Conservation (phyloP, 2,797 vertebrate species). For the Eulemur albifrons region DNA sequence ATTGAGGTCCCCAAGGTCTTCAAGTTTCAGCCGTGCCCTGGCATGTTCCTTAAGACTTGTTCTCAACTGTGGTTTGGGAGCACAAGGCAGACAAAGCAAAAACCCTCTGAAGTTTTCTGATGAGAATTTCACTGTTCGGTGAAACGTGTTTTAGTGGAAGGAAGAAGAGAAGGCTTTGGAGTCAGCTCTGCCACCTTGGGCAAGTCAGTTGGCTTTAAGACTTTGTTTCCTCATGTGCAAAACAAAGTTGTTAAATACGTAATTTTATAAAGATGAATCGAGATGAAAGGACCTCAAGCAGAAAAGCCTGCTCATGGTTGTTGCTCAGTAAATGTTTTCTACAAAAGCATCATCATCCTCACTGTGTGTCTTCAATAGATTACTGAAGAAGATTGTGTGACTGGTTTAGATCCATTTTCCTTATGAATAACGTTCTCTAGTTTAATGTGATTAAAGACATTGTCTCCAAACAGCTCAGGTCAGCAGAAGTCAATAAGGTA, state of each 20-base stretch:
- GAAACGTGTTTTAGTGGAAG: background rate
- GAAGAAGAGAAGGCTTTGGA: background rate
- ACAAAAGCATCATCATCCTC: background rate
- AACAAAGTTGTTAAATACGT: background rate
- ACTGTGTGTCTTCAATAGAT: background rate
- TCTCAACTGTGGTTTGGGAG: background rate
- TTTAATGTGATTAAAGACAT: constrained; percentile 19
- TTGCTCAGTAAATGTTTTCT: background rate
- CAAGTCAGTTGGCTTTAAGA: background rate
- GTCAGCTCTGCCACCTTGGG: background rate
- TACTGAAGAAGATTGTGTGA: background rate
- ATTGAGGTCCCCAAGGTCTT: background rate
- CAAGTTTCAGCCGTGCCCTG: background rate
- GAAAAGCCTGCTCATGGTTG: background rate
- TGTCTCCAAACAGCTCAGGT: background rate
- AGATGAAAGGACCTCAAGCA: background rate
- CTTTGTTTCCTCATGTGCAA: constrained; percentile 16
- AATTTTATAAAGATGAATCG: background rate
- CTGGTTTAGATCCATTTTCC: background rate
- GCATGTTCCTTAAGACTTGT: background rate
- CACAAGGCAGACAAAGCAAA: background rate
- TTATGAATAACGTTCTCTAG: constrained; percentile 9
- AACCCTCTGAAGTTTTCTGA: background rate
- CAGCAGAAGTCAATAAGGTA: background rate
- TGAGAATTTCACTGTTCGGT: background rate